phyloP scores from a whole-genome alignment of 2,113 vertebrate species.

The Pangasianodon gigas region DNA sequence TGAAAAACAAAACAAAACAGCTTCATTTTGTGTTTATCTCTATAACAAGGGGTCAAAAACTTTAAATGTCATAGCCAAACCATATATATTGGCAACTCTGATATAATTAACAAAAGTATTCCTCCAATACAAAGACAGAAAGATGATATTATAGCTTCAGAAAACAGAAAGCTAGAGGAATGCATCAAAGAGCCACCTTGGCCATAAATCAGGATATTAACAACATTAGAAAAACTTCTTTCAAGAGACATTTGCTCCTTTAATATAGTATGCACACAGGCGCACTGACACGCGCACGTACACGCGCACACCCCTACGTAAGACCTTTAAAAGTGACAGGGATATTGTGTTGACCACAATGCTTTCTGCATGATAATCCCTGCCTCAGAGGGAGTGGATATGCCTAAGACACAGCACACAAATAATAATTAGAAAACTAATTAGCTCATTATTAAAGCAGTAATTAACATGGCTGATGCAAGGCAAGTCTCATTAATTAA shows the following conservation, averaged over 20 bases:
- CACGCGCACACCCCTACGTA: background rate
- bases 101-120: background rate
- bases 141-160: slow-evolving; percentile 28
- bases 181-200: slow-evolving; percentile 57
- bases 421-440: slow-evolving; percentile 8
- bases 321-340: background rate
- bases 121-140: slow-evolving; percentile 40
- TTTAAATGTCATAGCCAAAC: background rate
- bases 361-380: background rate
- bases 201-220: slow-evolving; percentile 52
- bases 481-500: background rate
- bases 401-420: background rate
- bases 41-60: background rate
- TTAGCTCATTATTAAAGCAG: background rate
- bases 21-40: background rate
- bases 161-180: slow-evolving; percentile 58
- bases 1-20: no score
- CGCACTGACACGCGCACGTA: no score
- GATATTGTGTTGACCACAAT: background rate
- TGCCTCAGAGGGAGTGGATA: background rate
- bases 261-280: background rate
- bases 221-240: slow-evolving; percentile 15
- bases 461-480: background rate
- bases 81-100: background rate
- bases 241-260: background rate